These are phyloP conservation scores for Catostomus latipinnis DNA, from an alignment of 2,797 vertebrate genomes.

Conservation along the genomic window DNA sequence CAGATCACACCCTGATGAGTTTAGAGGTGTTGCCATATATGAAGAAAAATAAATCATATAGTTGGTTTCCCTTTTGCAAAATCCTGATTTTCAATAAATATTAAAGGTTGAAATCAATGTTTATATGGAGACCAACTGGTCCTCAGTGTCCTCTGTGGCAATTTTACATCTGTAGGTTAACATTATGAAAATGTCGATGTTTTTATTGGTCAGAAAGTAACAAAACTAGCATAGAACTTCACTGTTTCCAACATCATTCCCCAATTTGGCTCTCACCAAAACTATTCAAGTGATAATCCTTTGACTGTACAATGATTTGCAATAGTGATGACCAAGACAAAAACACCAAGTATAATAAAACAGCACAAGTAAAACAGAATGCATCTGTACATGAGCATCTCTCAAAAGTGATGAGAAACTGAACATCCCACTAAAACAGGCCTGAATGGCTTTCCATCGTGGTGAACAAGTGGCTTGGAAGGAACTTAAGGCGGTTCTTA, in stretches of 20 bases:
- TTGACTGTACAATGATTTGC: slow-evolving; percentile 20
- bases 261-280: background rate
- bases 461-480: background rate
- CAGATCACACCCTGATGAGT: too few species aligned
- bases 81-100: too few species aligned
- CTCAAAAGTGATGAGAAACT: slow-evolving; percentile 53
- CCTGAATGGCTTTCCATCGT: slow-evolving; percentile 53
- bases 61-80: too few species aligned
- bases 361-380: slow-evolving; percentile 50
- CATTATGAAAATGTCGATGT: background rate
- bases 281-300: background rate
- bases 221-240: background rate
- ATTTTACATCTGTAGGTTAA: background rate
- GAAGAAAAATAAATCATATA: too few species aligned
- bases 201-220: background rate
- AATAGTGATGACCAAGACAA: slow-evolving; percentile 24
- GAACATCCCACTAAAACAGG: slow-evolving; percentile 40
- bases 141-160: too few species aligned
- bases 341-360: slow-evolving; percentile 43
- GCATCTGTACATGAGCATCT: slow-evolving; percentile 55
- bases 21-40: too few species aligned
- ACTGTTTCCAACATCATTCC: background rate
- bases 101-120: too few species aligned
- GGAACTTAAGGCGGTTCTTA: too few species aligned
- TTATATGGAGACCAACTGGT: too few species aligned